Percentiles rank a stretch among this genome's conserved stretches.
These are phyloP conservation scores for Vesta saturnalis DNA, from an alignment of 2,888 invertebrate species.

Conservation along the genomic window DNA sequence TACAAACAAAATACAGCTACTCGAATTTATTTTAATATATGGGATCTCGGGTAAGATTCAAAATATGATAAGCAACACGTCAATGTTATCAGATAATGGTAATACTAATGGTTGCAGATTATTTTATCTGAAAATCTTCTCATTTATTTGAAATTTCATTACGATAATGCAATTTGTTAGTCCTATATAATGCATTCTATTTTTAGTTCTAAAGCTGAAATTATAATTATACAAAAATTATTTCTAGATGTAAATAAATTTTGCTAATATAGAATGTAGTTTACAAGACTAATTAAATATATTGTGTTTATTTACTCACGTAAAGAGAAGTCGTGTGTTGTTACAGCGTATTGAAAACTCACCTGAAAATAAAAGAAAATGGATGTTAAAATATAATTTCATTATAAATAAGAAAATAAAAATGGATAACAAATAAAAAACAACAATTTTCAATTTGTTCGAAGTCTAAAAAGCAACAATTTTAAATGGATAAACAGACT, in stretches of 20 bases:
- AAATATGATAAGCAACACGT: constrained; percentile 45
- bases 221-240: not conserved
- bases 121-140: constrained; percentile 47
- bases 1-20: not conserved
- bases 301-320: not conserved
- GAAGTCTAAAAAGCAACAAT: constrained; percentile 51
- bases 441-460: constrained; percentile 56
- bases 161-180: constrained; percentile 40
- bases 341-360: constrained; percentile 12
- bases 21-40: constrained; percentile 33
- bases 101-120: constrained; percentile 46
- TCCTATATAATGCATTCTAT: constrained; percentile 32
- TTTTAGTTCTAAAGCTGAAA: constrained; percentile 21
- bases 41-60: constrained; percentile 40
- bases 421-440: constrained; percentile 27
- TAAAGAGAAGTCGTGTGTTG: too few species aligned
- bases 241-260: too few species aligned
- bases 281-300: too few species aligned
- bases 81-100: constrained; percentile 49
- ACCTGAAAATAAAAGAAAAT: constrained; percentile 26
- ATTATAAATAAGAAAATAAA: not conserved
- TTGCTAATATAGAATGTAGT: too few species aligned
- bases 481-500: constrained; percentile 52
- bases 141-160: constrained; percentile 49
- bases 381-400: constrained; percentile 5